These are phyloP conservation scores for Microctonus hyperodae DNA, from an alignment of 2,888 invertebrate species.

Conservation along the genomic window DNA sequence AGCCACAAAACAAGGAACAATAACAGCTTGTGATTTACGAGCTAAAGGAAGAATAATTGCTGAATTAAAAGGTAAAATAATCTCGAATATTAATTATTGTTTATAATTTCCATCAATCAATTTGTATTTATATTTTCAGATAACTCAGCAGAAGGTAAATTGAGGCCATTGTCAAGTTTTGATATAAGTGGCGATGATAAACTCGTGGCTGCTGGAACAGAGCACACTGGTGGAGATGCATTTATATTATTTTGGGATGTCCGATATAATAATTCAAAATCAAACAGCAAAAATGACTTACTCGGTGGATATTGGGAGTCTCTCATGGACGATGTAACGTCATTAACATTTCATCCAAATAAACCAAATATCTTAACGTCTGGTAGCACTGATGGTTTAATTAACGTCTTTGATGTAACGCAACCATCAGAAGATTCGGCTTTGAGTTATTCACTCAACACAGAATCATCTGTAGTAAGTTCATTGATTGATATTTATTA, in stretches of 20 bases:
- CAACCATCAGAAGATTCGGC: slow-evolving; percentile 82
- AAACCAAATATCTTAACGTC: slow-evolving; percentile 74
- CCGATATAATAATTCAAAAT: slow-evolving; percentile 64
- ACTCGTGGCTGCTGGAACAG: slow-evolving; percentile 79
- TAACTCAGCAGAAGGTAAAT: slow-evolving; percentile 58
- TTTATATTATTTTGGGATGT: slow-evolving; percentile 85
- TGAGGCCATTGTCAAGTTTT: slow-evolving; percentile 74
- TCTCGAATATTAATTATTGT: slow-evolving; percentile 35
- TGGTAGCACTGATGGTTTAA: slow-evolving; percentile 83
- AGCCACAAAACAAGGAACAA: slow-evolving; percentile 67
- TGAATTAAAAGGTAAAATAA: slow-evolving; percentile 62
- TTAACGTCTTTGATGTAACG: slow-evolving; percentile 83
- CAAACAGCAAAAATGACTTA: slow-evolving; percentile 58
- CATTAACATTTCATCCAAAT: slow-evolving; percentile 70
- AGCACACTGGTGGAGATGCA: slow-evolving; percentile 73
- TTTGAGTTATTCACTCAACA: slow-evolving; percentile 77
- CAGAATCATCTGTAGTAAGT: slow-evolving; percentile 76
- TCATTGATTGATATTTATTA: no score
- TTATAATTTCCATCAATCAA: not conserved
- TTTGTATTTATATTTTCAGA: slow-evolving; percentile 40
- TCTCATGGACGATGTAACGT: slow-evolving; percentile 81
- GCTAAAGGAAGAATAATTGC: slow-evolving; percentile 62
- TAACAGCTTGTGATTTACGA: slow-evolving; percentile 73
- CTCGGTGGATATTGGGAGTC: slow-evolving; percentile 85
- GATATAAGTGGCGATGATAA: slow-evolving; percentile 77